Percentiles rank a stretch among this genome's conserved stretches.
Conservation (phyloP, 2,797 vertebrate genomes). For the Glyptemys insculpta region DNA sequence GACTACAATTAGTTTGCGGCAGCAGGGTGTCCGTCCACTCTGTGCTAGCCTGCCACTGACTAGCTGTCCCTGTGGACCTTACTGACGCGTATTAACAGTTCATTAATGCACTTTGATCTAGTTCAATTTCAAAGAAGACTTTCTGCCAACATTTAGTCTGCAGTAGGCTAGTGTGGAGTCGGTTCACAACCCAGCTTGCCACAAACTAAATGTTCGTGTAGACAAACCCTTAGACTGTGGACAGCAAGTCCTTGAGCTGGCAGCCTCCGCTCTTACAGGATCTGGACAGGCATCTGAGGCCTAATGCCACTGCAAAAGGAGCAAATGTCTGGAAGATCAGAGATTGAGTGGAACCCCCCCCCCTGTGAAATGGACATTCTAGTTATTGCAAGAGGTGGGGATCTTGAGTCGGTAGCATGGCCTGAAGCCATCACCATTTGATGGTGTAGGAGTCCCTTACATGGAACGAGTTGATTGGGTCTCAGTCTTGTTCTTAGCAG, state of each 20-base stretch:
- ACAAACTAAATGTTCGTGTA: not conserved
- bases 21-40: not conserved
- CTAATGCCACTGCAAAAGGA: not conserved
- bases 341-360: rapidly evolving
- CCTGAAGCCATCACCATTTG: not conserved
- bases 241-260: not conserved
- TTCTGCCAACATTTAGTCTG: not conserved
- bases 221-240: not conserved
- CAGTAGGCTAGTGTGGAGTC: not conserved
- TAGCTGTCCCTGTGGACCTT: not conserved
- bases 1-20: not conserved
- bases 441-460: not conserved
- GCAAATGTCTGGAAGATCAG: not conserved
- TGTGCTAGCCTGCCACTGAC: not conserved
- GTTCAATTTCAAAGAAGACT: not conserved
- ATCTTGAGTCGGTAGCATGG: not conserved
- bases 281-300: not conserved
- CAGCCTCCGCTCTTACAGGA: not conserved
- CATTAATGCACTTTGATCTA: not conserved
- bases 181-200: not conserved
- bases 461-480: not conserved
- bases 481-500: not conserved
- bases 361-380: not conserved
- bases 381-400: not conserved
- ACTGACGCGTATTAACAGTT: not conserved